Evolutionary conservation across 1,140 invertebrate species (phyloP), one percentile per base, ranked within the genome.

Genomic region (Drosophila melanica): DNA sequence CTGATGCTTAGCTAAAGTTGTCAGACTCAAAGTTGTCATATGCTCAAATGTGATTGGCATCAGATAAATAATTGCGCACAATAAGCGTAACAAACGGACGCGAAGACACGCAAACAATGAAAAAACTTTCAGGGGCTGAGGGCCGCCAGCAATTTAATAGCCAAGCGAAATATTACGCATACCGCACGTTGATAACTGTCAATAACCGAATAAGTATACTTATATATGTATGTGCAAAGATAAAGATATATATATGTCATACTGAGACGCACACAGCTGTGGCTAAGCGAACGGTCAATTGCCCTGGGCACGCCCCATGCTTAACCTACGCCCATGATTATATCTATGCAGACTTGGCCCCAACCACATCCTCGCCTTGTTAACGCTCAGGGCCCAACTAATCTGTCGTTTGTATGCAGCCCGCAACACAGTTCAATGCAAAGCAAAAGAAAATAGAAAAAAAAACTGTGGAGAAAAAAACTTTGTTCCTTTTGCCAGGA

Each of bases 361-460:
- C 68, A 62, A 18, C 64, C 48, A 68, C 79, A 78, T 74, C 79
- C 51, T 65, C 54, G 79, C 45, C 69, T 57, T 58, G 75, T 72
- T 65, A 80, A 62, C 79, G 62, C 75, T 60, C 12, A 23, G 75
- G 69, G 58, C 70, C 45, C 60, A 45, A 74, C 64, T 82, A 82
- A 82, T 75, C 79, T 75, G 59, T 66, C 77, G 76, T 82, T 71
- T 74, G 79, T 82, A 81, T 81, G 80, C 71, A 70, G 65, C 39
- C 54, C 80, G 57, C 75, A 79, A 35, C 7, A 18, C 55, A 30
- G 35, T 37, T 51, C 16, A 7, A 30, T 16, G 20, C 55, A 27
- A 51, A 41, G 30, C 45, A 58, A 60, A 41, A 30, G 11, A 48
- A 62, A 51, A 37, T 6, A 35, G 27, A 33, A 48, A 44, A 33